A percentile compares a stretch with the other conserved stretches of the same genome.
phyloP scores from a whole-genome alignment of 2,113 vertebrate species.

The Petroica traversi region DNA sequence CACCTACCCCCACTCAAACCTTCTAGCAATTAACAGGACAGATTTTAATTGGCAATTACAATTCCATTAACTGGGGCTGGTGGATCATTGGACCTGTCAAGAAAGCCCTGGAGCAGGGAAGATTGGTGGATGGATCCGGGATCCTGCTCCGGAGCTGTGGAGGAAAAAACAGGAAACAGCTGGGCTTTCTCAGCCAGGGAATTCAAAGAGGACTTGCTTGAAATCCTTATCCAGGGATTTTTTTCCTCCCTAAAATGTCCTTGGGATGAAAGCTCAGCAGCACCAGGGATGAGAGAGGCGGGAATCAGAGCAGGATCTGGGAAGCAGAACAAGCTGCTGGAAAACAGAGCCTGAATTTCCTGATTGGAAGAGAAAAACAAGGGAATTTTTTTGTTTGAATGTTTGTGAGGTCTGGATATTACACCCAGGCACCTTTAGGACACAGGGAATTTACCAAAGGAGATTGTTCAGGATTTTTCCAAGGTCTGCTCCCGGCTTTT shows the following conservation, averaged over 20 bases:
- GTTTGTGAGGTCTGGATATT: background rate
- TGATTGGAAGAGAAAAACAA: background rate
- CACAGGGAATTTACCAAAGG: background rate
- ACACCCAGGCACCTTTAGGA: background rate
- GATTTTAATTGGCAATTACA: constrained; percentile 73
- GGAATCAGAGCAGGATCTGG: background rate
- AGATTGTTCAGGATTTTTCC: background rate
- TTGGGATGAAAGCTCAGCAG: background rate
- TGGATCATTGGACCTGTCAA: constrained; percentile 64
- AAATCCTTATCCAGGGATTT: background rate
- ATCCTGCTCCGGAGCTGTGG: background rate
- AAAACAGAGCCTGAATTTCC: background rate
- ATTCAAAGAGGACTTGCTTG: background rate
- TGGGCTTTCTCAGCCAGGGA: background rate
- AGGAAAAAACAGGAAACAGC: constrained; percentile 1
- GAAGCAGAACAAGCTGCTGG: background rate
- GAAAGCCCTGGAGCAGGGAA: constrained; percentile 45
- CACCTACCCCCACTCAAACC: background rate
- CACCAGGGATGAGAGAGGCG: background rate
- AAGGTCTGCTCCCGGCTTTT: background rate
- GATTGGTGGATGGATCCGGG: background rate
- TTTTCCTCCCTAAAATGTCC: background rate
- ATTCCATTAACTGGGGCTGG: constrained; percentile 63
- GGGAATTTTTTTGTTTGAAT: background rate
- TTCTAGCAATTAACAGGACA: constrained; percentile 64